Evolutionary conservation across 2,797 vertebrate genomes (phyloP).

Genomic region (Brachyalestes nurse): DNA sequence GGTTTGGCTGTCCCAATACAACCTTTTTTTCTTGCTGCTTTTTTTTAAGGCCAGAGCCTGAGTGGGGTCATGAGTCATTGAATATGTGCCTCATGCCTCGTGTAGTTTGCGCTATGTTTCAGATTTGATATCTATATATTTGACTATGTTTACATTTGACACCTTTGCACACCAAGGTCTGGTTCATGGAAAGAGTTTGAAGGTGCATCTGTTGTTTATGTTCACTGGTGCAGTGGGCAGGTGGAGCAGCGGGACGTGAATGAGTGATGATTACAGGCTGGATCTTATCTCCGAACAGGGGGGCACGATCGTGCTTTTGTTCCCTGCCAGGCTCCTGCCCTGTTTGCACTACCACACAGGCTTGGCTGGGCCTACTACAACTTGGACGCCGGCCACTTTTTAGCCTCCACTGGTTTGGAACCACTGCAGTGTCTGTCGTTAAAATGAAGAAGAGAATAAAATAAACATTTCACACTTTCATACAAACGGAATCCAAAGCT

Average conservation of each 20-base stretch:
- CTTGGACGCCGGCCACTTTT: conserved; percentile 35
- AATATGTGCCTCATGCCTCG: no score
- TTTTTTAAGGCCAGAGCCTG: no score
- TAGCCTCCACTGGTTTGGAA: conserved; percentile 33
- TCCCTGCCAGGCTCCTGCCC: conserved; percentile 14
- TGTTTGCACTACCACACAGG: background rate
- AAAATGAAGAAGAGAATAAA: background rate
- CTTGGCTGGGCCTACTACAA: conserved; percentile 24
- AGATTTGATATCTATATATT: no score
- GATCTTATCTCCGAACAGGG: conserved; percentile 57
- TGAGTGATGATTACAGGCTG: conserved; percentile 75
- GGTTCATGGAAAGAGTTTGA: conserved; percentile 7
- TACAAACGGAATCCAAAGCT: conserved; percentile 30
- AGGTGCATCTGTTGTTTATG: conserved; percentile 50
- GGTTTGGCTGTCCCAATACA: no score
- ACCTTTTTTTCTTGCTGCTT: no score
- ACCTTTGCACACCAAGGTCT: no score
- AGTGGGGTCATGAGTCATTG: no score
- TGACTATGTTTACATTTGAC: no score
- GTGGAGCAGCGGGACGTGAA: conserved; percentile 68
- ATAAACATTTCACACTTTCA: conserved; percentile 35
- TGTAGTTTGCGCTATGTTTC: no score
- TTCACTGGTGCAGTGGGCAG: conserved; percentile 58
- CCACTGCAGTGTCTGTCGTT: conserved; percentile 26
- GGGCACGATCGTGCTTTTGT: conserved; percentile 40